Evolutionary conservation across 1,140 invertebrate species (phyloP), one percentile per base, ranked within the genome.

Genomic region (Littorina saxatilis): DNA sequence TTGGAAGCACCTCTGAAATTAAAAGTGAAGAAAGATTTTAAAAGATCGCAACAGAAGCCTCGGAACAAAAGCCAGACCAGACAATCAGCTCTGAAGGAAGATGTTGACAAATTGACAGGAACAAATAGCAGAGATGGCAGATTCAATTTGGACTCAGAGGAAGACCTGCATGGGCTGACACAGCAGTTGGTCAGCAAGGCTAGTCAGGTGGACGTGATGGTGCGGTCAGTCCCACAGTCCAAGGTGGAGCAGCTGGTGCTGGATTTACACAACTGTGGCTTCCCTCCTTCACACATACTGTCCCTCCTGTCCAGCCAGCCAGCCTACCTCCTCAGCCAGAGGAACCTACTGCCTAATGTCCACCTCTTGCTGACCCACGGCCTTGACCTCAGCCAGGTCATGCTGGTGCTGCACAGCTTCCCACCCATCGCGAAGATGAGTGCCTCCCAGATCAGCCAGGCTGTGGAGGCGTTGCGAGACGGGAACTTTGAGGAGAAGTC

Each of bases 151-250:
- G 43, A 40, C 15, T 68, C 66, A 39, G 66, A 39, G 35, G 66
- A 68, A 68, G 15, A 39, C 13, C 1, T 17, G 15, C 32, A 23
- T 7, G 39, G 61, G 61, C 68, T 80, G 66, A 29, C 32, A 2
- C 7, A 39, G 68, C 32, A 39, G 27, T n/a, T 80, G 0, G 2
- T 80, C 15, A 20, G 9, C 17, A 27, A 58, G 52, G 50, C 68
- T 5, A 55, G 32, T 35, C 27, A 58, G 55, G n/a, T 58, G 66
- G 79, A 80, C 39, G 70, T 73, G 27, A 80, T 80, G 79, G 52
- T 55, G 50, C 27, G 35, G 50, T 72, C 79, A 0, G 52, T 80
- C 0, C 68, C 79, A 13, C 2, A 39, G 35, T 15, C 32, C 13
- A 11, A 37, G n/a, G 68, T 72, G 23, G 79, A 80, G 35, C 5